Base-by-base conservation (phyloP, 2,113 vertebrate genomes). In the Ammodytes dubius region DNA sequence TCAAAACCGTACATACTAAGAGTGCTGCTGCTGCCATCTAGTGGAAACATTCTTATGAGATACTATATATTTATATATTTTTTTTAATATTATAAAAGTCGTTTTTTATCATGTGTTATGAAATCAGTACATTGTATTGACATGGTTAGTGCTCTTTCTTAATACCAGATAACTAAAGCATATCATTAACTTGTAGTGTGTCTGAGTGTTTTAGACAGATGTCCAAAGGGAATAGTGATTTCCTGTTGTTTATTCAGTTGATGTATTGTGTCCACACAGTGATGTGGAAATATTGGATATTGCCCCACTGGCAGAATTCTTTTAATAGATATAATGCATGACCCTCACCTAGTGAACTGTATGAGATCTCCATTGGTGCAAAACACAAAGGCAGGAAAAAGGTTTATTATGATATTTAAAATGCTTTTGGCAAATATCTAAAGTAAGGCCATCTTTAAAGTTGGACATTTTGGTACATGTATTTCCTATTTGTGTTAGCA, bases 241-340 rank as follows among this genome's bases (percentile, higher is more conserved):
- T 82, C 82, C 86, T 84, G 60, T 81, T 81, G 54, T 82, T 88
- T 82, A 61, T 60, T 68, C 57, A 70, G 47, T 19, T 45, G 49
- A 50, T 3, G 4, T 66, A 40, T 73, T 81, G 59, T 77, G 15
- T 61, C 49, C 1, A 0, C 56, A 45, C 14, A 13, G 4, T 46
- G 19, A 27, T 6, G 13, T 46, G 46, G 66, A 65, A 58, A 67
- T 46, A 46, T 19, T 47, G 9, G 37, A 84, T 66, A 52, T 71
- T 39, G 52, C 7, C 7, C 43, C 4, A 14, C 58, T 45, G 17
- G n/a, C 37, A 45, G 40, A 46, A 13, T 52, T 53, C 5, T 10
- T 54, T 64, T 19, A 8, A 52, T 49, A 13, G 5, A 40, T 15
- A 58, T 57, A 75, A 75, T 61, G 11, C 12, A 35, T 2, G 27